A percentile compares a stretch with the other conserved stretches of the same genome.
phyloP scores from a whole-genome alignment of 2,888 invertebrate genomes.

The Yponomeuta cagnagella region DNA sequence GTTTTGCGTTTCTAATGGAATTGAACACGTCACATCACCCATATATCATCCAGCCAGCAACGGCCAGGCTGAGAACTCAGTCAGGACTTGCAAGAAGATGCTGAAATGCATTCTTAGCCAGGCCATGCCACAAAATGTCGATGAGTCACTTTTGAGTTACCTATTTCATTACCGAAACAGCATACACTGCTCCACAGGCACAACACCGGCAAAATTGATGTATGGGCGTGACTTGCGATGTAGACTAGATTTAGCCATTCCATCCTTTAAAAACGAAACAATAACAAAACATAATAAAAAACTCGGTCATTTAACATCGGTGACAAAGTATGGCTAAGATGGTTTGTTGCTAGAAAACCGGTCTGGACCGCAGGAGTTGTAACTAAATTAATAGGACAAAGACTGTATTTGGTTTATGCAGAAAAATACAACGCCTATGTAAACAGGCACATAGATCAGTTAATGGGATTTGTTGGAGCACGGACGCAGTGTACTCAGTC shows the following conservation, averaged over 20 bases:
- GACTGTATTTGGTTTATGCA: background rate
- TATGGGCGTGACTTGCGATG: background rate
- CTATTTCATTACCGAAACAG: no score
- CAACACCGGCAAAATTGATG: conserved; percentile 10
- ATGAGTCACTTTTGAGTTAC: background rate
- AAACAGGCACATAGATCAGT: background rate
- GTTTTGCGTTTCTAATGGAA: conserved; percentile 11
- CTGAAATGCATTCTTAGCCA: conserved; percentile 15
- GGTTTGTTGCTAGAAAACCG: conserved; percentile 7
- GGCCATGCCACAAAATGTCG: background rate
- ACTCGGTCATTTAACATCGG: background rate
- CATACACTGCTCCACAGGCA: conserved; percentile 3
- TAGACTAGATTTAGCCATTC: background rate
- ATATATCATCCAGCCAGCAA: conserved; percentile 20
- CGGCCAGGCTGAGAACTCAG: conserved; percentile 18
- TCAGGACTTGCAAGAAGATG: conserved; percentile 18
- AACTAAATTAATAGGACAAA: background rate
- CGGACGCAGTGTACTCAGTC: background rate
- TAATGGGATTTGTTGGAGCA: background rate
- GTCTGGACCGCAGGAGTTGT: background rate
- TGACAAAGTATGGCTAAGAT: conserved; percentile 4
- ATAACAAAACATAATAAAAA: background rate
- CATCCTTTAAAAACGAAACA: background rate
- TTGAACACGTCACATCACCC: conserved; percentile 11
- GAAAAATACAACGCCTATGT: background rate